These are phyloP conservation scores for Ceyx melanurus DNA, from an alignment of 2,113 vertebrate genomes.

Conservation along the genomic window DNA sequence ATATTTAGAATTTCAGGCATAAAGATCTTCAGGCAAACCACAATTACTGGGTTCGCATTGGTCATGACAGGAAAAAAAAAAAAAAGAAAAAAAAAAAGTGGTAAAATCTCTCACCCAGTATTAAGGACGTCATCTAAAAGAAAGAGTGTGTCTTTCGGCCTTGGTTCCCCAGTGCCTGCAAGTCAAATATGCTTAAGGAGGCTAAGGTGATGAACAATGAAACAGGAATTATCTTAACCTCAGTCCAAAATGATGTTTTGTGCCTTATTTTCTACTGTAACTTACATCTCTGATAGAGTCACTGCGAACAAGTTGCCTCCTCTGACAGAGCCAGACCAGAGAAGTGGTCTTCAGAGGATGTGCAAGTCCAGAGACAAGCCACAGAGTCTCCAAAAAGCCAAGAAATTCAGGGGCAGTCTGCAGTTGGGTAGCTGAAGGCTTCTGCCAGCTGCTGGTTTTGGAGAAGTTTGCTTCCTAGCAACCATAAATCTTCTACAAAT, in stretches of 20 bases:
- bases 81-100: not conserved
- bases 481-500: not conserved
- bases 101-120: not conserved
- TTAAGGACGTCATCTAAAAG: not conserved
- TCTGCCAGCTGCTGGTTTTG: not conserved
- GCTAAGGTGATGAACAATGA: not conserved
- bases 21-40: not conserved
- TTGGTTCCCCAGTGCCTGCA: not conserved
- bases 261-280: not conserved
- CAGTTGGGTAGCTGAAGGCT: not conserved
- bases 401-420: not conserved
- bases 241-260: not conserved
- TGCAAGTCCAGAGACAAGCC: not conserved
- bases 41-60: conserved; percentile 4
- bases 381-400: rapidly evolving
- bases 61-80: not conserved
- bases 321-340: not conserved
- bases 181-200: not conserved
- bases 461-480: conserved; percentile 1
- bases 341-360: not conserved
- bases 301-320: not conserved
- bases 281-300: not conserved
- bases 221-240: not conserved
- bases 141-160: not conserved
- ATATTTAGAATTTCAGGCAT: not conserved